These are phyloP conservation scores for Eleginops maclovinus DNA, from an alignment of 2,113 vertebrate species.

Conservation along the genomic window DNA sequence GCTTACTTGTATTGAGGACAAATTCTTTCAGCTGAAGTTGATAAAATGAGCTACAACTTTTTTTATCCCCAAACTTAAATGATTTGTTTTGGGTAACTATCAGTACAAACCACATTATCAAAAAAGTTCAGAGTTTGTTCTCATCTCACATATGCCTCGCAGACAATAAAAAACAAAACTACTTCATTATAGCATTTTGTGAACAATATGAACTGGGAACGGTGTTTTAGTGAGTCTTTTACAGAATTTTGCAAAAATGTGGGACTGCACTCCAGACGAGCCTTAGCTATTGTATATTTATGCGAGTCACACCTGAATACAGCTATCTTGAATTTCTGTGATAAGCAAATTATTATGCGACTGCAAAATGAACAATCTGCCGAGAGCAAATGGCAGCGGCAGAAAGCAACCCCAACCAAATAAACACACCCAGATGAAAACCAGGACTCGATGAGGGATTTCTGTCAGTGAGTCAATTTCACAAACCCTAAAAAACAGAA, in stretches of 20 bases:
- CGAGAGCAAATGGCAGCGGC: constrained; percentile 59
- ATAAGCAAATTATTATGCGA: constrained; percentile 60
- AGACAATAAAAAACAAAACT: constrained; percentile 19
- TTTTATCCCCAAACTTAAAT: background rate
- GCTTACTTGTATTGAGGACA: constrained; percentile 5
- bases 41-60: constrained; percentile 26
- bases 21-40: constrained; percentile 21
- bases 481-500: constrained; percentile 32
- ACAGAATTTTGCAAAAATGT: constrained; percentile 42
- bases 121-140: constrained; percentile 4
- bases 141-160: constrained; percentile 14
- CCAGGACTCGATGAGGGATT: constrained; percentile 32
- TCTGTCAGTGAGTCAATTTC: constrained; percentile 45
- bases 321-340: constrained; percentile 44
- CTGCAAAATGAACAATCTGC: constrained; percentile 53
- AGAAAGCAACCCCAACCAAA: constrained; percentile 63
- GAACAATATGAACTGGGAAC: constrained; percentile 16
- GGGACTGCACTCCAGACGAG: constrained; percentile 27
- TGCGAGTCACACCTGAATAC: constrained; percentile 55
- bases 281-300: constrained; percentile 39
- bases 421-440: constrained; percentile 55
- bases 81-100: background rate
- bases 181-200: constrained; percentile 27
- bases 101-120: background rate
- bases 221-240: constrained; percentile 29